Conservation (phyloP, 2,113 vertebrate genomes). For the Toxotes chatareus region DNA sequence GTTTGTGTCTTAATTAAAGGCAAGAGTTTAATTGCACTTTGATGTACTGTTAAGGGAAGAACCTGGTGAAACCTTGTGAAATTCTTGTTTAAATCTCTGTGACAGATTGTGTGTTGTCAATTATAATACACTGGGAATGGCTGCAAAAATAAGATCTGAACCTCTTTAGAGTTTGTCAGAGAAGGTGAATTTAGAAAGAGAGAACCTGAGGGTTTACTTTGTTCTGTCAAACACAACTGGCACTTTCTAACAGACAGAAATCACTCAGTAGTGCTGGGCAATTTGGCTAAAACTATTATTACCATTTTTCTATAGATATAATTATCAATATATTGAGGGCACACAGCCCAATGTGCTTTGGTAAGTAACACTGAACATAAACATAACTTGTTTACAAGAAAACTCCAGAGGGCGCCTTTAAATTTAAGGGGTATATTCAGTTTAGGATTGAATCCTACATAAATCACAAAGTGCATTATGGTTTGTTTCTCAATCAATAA, state of each 20-base stretch:
- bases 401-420: not conserved
- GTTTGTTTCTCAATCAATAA: not conserved
- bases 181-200: not conserved
- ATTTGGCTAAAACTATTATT: too few species aligned
- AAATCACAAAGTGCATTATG: not conserved
- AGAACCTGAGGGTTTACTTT: not conserved
- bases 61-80: not conserved
- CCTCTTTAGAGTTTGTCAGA: not conserved
- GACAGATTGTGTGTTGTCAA: not conserved
- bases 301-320: too few species aligned
- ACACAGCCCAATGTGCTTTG: too few species aligned
- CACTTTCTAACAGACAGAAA: not conserved
- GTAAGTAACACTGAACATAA: not conserved
- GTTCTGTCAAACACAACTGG: not conserved
- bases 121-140: not conserved
- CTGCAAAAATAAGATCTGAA: not conserved
- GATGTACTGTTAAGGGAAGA: not conserved
- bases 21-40: not conserved
- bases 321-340: not conserved
- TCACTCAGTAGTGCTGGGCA: not conserved
- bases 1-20: constrained; percentile 5
- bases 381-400: not conserved
- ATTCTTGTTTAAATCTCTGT: not conserved
- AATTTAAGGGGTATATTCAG: not conserved
- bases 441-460: not conserved